phyloP scores from a whole-genome alignment of 2,888 invertebrate genomes.

The Gryllus longicercus region DNA sequence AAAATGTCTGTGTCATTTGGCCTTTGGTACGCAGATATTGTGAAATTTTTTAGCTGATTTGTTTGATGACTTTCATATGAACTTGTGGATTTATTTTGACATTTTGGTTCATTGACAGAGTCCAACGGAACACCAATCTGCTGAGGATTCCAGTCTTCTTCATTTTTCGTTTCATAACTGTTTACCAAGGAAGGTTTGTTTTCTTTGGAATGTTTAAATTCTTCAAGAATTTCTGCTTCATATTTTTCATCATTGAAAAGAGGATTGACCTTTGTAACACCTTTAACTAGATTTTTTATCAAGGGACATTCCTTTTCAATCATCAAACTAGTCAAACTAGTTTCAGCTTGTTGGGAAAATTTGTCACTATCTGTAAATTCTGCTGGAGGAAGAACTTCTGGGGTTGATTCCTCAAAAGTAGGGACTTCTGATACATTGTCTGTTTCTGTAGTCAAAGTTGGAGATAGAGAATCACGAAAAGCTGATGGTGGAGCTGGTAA shows the following conservation, averaged over 20 bases:
- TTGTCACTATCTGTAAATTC: background rate
- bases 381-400: constrained; percentile 43
- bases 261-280: constrained; percentile 25
- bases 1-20: constrained; percentile 26
- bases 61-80: constrained; percentile 20
- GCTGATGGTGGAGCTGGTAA: constrained; percentile 60
- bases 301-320: background rate
- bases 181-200: background rate
- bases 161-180: background rate
- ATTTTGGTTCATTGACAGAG: background rate
- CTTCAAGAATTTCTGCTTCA: constrained; percentile 4
- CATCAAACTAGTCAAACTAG: background rate
- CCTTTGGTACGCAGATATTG: constrained; percentile 40
- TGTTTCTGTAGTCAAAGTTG: constrained; percentile 42
- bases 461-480: constrained; percentile 49
- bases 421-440: constrained; percentile 40
- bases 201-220: background rate
- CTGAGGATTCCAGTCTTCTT: constrained; percentile 22
- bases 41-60: constrained; percentile 40
- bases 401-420: constrained; percentile 45
- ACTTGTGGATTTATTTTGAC: background rate
- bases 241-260: constrained; percentile 23
- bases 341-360: background rate
- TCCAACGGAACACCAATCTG: background rate
- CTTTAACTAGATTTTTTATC: constrained; percentile 38